Base-by-base conservation (phyloP, 2,888 invertebrate species). In the Rhamnusium bicolor region DNA sequence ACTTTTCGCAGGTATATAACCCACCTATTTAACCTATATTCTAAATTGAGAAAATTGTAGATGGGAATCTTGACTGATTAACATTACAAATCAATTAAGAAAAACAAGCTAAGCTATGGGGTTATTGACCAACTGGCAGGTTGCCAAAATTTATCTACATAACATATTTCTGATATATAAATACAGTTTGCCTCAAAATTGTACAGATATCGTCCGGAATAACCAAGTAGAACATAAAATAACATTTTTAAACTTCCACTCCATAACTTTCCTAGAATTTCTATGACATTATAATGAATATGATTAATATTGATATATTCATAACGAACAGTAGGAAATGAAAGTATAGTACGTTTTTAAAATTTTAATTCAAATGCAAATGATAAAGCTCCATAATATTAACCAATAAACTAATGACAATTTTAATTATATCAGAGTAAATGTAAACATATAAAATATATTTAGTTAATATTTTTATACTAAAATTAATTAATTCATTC, bases 101-200 rank as follows among this genome's bases (percentile, higher is more conserved):
- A 60, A 65, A 65, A 14, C 53, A 65, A 18, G 51, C 21, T 29
- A 27, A 53, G 53, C 51, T 27, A 16, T 32, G 53, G 32, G 65
- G 65, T 65, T 53, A 65, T 51, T 65, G 65, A 65, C 65, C 65
- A 65, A 24, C 65, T 65, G 65, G 65, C 65, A 32, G 0, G 5
- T 2, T 4, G 51, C 65, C 65, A 65, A 65, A 65, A 29, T 53
- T 51, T 51, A 65, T 32, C 51, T 65, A 46, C 65, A 65, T 53
- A 32, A 29, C 58, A 60, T 58, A 58, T 60, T 60, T 60, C 18
- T 18, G 18, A 18, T 60, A 18, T 60, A 60, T 60, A 60, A 60
- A 60, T 60, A 60, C 18, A 16, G 40, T 12, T 29, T 29, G 32
- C 18, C 58, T 40, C 58, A n/a, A 12, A 40, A 40, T 4, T 12